Base-by-base conservation (phyloP, 1,140 invertebrate species). In the Temnothorax nylanderi region DNA sequence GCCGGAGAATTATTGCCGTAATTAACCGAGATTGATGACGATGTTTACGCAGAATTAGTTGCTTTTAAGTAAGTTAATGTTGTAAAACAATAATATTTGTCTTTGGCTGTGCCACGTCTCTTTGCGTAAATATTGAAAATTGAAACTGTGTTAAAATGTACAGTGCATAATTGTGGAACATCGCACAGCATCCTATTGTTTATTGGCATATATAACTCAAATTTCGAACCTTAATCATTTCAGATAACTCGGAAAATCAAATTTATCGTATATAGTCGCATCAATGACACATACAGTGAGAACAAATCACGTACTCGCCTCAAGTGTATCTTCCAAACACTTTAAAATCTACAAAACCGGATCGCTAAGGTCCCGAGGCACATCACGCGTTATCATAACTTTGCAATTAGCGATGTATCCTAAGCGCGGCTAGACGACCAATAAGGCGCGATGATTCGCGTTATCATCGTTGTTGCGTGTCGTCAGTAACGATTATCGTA, bases 401-500 rank as follows among this genome's bases (percentile, higher is more conserved):
- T 13, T n/a, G 37, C 21, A 26, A 60, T 60, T 37, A 67, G 26
- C 72, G 65, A 88, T 26, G 44, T 78, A 74, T 85, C 80, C 10
- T 85, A 80, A 78, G 71, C 76, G 67, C 74, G 47, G 81, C 78
- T 75, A 86, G 41, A 26, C 62, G 62, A 7, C 16, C 58, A 71
- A 64, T 41, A n/a, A 67, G 71, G 56, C 41, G 51, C 82, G 60
- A 78, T 49, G 41, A 78, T 86, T 88, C 67, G 44, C 60, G 37
- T 54, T 41, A 49, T 76, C 74, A 13, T 47, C 58, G 34, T 26
- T 26, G 71, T 67, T 67, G 87, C 72, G 58, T 60, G 58, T 88
- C 80, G 74, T 89, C 81, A 81, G 41, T 51, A 89, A 74, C 56
- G 87, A 88, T 77, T 85, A 88, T 80, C 74, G 72, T 51, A 65